Conservation (phyloP, 1,140 invertebrate species). For the Notospermus geniculatus region DNA sequence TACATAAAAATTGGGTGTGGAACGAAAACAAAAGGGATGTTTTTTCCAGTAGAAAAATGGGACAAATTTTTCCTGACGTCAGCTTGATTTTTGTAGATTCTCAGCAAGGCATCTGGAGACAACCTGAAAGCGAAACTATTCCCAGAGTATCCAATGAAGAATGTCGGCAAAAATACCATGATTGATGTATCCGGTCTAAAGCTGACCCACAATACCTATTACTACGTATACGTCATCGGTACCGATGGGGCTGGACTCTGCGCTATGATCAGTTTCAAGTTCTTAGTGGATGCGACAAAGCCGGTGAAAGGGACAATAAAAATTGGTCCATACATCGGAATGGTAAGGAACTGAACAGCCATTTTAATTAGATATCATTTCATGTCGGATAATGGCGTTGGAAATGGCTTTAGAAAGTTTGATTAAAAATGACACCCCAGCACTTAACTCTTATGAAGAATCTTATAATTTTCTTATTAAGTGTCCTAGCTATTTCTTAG, state of each 20-base stretch:
- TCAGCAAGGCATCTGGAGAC: constrained; percentile 16
- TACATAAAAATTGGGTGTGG: too few species aligned
- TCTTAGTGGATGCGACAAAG: constrained; percentile 24
- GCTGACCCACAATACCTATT: constrained; percentile 24
- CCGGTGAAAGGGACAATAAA: constrained; percentile 24
- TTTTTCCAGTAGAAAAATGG: too few species aligned
- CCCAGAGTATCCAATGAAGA: constrained; percentile 24
- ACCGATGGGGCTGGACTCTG: constrained; percentile 31
- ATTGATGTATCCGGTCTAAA: constrained; percentile 21
- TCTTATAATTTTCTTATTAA: too few species aligned
- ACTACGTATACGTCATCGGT: constrained; percentile 34
- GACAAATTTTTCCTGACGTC: too few species aligned
- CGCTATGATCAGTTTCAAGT: constrained; percentile 17
- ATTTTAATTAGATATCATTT: too few species aligned
- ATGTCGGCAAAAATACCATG: constrained; percentile 29
- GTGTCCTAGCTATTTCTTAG: constrained; percentile 20
- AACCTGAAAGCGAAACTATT: constrained; percentile 21
- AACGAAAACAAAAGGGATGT: too few species aligned
- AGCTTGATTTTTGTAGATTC: too few species aligned
- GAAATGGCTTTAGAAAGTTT: too few species aligned
- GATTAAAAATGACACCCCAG: too few species aligned
- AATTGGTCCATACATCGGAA: constrained; percentile 31
- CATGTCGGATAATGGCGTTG: too few species aligned
- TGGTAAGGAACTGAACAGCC: too few species aligned
- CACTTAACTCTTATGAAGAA: too few species aligned